These are phyloP conservation scores for Dryococelus australis DNA, from an alignment of 2,888 invertebrate genomes.

Conservation along the genomic window DNA sequence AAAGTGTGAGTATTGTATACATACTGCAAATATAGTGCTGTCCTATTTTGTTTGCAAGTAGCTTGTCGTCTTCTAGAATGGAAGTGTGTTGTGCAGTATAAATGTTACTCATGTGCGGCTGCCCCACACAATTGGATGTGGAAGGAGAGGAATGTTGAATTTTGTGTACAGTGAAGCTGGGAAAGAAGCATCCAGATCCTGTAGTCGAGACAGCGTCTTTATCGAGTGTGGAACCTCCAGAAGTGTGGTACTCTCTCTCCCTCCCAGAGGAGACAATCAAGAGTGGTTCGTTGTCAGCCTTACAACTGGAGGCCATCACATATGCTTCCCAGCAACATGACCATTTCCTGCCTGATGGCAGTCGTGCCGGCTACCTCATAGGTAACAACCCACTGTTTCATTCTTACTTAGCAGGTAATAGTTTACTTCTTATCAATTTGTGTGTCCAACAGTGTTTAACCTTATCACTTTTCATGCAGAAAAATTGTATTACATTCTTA, in stretches of 20 bases:
- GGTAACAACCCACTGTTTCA: slow-evolving; percentile 60
- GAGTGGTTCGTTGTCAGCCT: slow-evolving; percentile 86
- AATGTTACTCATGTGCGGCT: too few species aligned
- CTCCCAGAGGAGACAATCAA: slow-evolving; percentile 86
- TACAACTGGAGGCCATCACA: slow-evolving; percentile 96
- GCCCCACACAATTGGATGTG: too few species aligned
- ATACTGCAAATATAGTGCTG: too few species aligned
- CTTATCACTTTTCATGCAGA: too few species aligned
- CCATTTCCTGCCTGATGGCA: slow-evolving; percentile 85
- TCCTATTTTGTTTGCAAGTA: not conserved
- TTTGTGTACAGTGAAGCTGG: slow-evolving; percentile 77
- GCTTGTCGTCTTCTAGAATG: too few species aligned
- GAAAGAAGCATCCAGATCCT: slow-evolving; percentile 96
- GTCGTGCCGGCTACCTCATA: slow-evolving; percentile 94
- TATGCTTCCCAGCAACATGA: slow-evolving; percentile 98
- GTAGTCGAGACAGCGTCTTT: slow-evolving; percentile 99
- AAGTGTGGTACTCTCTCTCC: slow-evolving; percentile 86
- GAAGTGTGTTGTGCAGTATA: too few species aligned
- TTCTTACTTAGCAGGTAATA: not conserved
- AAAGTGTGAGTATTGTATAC: slow-evolving; percentile 71
- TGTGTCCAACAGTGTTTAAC: too few species aligned
- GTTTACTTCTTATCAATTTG: not conserved
- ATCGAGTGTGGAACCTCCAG: slow-evolving; percentile 93
- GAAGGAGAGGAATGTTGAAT: too few species aligned
- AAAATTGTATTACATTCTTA: too few species aligned